Evolutionary conservation across 2,888 invertebrate species (phyloP), one percentile per base, ranked within the genome.

Genomic region (Halictus quadricinctus): DNA sequence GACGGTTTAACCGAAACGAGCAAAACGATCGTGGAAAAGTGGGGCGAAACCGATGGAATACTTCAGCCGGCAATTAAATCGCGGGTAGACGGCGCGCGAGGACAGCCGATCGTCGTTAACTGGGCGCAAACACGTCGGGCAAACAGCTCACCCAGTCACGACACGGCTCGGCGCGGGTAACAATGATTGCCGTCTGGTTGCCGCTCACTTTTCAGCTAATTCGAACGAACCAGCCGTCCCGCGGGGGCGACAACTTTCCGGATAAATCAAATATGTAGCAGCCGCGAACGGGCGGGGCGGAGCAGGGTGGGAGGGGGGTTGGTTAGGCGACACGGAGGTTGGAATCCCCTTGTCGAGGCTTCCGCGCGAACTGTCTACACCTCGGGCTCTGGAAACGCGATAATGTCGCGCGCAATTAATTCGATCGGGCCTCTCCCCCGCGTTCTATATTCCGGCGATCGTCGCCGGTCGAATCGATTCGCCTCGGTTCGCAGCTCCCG

Each of bases 191-290:
- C 58, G 72, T 78, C 82, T 81, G 80, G 75, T 79, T 79, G 87
- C 79, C 79, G 85, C 81, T 87, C 85, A 88, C 84, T 89, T 88
- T 82, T 81, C 81, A 84, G 83, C 77, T 82, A 81, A 85, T 87
- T 83, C 87, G 70, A 81, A 76, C 87, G 81, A 74, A 54, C 72
- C 72, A 60, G 60, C 60, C 69, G 74, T 80, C 79, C 86, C 81
- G 72, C 69, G 76, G 76, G 85, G 72, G 6, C 79, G 83, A 77
- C 75, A 86, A 90, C 89, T 88, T 87, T 84, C 76, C 81, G 72
- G 83, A 89, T 90, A 88, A 90, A 91, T 90, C 88, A 91, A 90
- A 91, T 87, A 87, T 83, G 88, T 87, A 87, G 76, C 48, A 76
- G 76, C 74, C 70, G 43, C 79, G 41, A 21, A 36, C 41, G 12